Base-by-base conservation (phyloP, 2,888 invertebrate genomes). In the Eulithis prunata region DNA sequence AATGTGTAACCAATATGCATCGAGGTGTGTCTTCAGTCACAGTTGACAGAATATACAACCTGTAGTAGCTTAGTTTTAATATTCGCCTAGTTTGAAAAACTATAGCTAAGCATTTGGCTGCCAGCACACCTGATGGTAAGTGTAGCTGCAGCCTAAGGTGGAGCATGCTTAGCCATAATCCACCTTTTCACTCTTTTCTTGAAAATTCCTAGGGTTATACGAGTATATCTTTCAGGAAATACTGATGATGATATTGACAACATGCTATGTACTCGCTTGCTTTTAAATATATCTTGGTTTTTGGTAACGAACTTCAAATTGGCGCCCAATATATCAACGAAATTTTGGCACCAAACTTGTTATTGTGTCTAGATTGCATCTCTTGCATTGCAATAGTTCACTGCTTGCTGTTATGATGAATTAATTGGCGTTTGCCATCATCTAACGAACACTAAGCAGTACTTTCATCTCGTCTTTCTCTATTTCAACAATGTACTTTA, bases 1-100 rank as follows among this genome's bases (percentile, higher is more conserved):
- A 75, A 77, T 73, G 72, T 82, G 82, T 83, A 81, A 81, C 84
- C 78, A 78, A 86, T 85, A 83, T 82, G 79, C 82, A 81, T 75
- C 79, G 80, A 82, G 78, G 83, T 86, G 83, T 82, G 82, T 58
- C 53, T 51, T 57, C 36, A 60, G 63, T 13, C 55, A 64, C 46
- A 63, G 68, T 63, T 58, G 49, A 64, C 54, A 63, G 64, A 41
- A 41, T 47, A 36, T 49, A 57, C 55, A 57, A 54, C 47, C 41
- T 53, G 36, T 57, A 62, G 64, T 62, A 45, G 60, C 4, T 8
- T 10, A 41, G 43, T 21, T 49, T 3, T 21, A 10, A 32, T 57
- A 6, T 47, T 45, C 32, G 11, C 32, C 11, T 46, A 43, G 41
- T 8, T 41, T 41, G 10, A 10, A 41, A 10, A 41, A 21, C 21